Evolutionary conservation across 2,888 invertebrate genomes (phyloP), one percentile per base, ranked within the genome.

Genomic region (Aleiodes alternator): DNA sequence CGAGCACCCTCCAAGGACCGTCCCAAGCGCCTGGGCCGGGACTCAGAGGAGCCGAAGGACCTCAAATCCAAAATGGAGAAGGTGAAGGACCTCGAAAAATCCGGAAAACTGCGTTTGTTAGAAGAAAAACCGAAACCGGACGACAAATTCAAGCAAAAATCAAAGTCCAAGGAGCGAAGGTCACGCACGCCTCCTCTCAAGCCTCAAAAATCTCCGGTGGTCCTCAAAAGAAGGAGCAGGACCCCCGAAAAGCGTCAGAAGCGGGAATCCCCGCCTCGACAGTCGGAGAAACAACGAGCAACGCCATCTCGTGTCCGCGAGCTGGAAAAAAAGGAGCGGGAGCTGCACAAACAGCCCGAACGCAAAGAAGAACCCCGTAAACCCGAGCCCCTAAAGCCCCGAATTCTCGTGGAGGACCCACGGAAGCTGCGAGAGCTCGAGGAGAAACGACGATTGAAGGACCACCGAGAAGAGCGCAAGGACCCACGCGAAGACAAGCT

Each of bases 101-200:
- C 34, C 34, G 4, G 77, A 6, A 88, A 87, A 59, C 82, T 48
- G 56, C 84, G 86, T 7, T 16, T 73, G 0, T 68, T 81, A 7
- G 87, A 87, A 6, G 87, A 87, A 0, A 86, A 86, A 78, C 76
- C 72, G 72, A 86, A 85, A 69, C 72, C 74, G 4, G 88, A 87
- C 0, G 89, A 90, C 2, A 85, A 87, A 70, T 76, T 86, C 3
- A 88, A 87, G 69, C 79, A 83, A 0, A 85, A 87, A 23, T 84
- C 85, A 3, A 89, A 87, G 71, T 90, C 90, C 8, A 85, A 88
- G 68, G 90, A 90, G 12, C 80, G 87, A 61, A 86, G 87, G 31
- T 88, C 89, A 2, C 82, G 89, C 12, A 89, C 88, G 0, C 89
- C 89, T 0, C 85, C 88, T 43, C 7, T 43, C 0, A 61, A 77